Conservation (phyloP, 1,140 invertebrate species). For the Episyrphus balteatus region DNA sequence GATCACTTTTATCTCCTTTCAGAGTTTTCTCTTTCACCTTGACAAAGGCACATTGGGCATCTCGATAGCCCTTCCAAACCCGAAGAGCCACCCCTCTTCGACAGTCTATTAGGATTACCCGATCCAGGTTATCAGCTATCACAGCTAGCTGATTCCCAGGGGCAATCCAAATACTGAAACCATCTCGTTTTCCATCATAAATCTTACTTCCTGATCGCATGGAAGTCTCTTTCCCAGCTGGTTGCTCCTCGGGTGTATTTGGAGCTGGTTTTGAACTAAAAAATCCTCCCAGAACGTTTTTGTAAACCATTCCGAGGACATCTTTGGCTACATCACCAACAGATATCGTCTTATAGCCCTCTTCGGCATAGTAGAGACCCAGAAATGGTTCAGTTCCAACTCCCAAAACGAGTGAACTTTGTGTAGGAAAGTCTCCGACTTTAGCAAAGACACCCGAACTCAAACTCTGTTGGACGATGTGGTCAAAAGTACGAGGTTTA, state of each 20-base stretch:
- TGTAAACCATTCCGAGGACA: slow-evolving; percentile 68
- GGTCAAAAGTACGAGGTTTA: slow-evolving; percentile 71
- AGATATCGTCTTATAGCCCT: slow-evolving; percentile 65
- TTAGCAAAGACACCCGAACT: slow-evolving; percentile 34
- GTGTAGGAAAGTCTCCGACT: slow-evolving; percentile 61
- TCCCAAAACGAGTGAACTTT: slow-evolving; percentile 65
- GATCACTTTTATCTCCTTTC: slow-evolving; percentile 29
- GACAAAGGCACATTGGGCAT: slow-evolving; percentile 86
- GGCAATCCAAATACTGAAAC: slow-evolving; percentile 59
- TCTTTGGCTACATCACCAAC: slow-evolving; percentile 75
- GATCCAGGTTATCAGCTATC: slow-evolving; percentile 73
- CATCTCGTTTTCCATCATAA: slow-evolving; percentile 68
- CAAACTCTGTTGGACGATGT: slow-evolving; percentile 52
- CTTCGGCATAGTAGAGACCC: slow-evolving; percentile 80
- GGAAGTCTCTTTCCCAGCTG: slow-evolving; percentile 44
- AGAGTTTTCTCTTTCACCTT: slow-evolving; percentile 31
- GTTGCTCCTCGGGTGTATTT: slow-evolving; percentile 14
- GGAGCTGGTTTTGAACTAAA: slow-evolving; percentile 16
- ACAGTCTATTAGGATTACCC: slow-evolving; percentile 76
- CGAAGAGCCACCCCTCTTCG: slow-evolving; percentile 64
- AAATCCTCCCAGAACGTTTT: slow-evolving; percentile 24
- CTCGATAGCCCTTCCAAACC: slow-evolving; percentile 89
- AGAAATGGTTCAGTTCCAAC: slow-evolving; percentile 75
- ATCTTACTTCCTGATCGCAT: slow-evolving; percentile 68
- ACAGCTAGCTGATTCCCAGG: slow-evolving; percentile 70